Evolutionary conservation across 1,140 invertebrate genomes (phyloP), one percentile per base, ranked within the genome.

Genomic region (Popillia japonica): DNA sequence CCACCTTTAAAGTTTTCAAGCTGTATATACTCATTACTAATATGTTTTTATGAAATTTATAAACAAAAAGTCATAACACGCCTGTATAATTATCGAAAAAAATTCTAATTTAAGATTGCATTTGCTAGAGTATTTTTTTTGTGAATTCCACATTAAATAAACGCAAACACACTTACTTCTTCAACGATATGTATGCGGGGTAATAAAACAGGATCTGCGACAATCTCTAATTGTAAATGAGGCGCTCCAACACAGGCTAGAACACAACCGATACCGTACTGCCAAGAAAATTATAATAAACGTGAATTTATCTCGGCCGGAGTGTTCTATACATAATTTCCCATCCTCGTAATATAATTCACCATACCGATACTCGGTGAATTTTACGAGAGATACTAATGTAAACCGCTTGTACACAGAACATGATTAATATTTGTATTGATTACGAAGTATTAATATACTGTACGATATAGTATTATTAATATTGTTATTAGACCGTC

Each of bases 241-340:
- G 6, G 48, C 14, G 48, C 14, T 55, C 48, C 11, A 17, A 55
- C 48, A 34, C 27, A 34, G 4, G 4, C 27, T 34, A 34, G 1
- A 34, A 34, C 27, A 34, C 27, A 34, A 34, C 27, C 27, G 27
- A 34, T 17, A 55, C 17, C 48, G 14, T 17, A 55, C 48, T 55
- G 48, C 48, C 48, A 55, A 55, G 48, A 55, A 55, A 55, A 55
- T 55, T 55, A 55, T 17, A 55, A 55, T 55, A 55, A 17, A 55
- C 17, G 14, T 14, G 48, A 55, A 55, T 55, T 55, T 55, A 55
- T 55, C 48, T 14, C 48, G 48, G 17, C 17, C 42, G 9, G 42
- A 44, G 42, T 34, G 27, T 34, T 34, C 27, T 34, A 34, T 34
- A 34, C 27, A 34, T 34, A 34, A 34, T 34, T 34, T 34, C 27